These are phyloP conservation scores for Brachynemurus nebulosus DNA, from an alignment of 2,888 invertebrate genomes.

Conservation along the genomic window DNA sequence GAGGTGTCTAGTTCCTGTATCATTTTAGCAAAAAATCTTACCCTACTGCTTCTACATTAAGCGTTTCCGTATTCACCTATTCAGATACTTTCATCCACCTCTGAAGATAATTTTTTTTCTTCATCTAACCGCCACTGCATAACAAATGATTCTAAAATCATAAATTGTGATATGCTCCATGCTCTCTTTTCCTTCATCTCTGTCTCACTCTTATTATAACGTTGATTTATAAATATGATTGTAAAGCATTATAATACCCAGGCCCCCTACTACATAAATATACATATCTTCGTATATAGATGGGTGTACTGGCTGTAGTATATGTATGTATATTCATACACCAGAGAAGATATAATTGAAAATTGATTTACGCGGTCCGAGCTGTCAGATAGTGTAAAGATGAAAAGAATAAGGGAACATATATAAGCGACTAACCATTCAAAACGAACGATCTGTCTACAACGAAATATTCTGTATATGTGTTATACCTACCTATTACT, in stretches of 20 bases:
- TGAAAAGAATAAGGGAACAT: conserved; percentile 19
- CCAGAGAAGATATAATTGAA: conserved; percentile 32
- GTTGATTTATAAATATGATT: conserved; percentile 37
- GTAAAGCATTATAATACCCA: conserved; percentile 29
- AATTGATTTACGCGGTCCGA: conserved; percentile 35
- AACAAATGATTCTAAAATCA: conserved; percentile 17
- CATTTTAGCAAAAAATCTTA: no score
- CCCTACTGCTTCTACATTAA: no score
- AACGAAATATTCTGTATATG: no score
- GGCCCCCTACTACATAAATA: conserved; percentile 15
- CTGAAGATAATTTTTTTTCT: no score
- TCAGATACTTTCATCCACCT: no score
- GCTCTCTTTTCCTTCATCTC: conserved; percentile 21
- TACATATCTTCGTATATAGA: neutral
- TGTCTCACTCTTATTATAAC: no score
- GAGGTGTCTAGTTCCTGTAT: no score
- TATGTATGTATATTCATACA: conserved; percentile 20
- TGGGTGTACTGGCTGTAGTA: conserved; percentile 12
- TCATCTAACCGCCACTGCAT: conserved; percentile 7
- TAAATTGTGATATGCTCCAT: conserved; percentile 16
- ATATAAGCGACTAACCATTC: no score
- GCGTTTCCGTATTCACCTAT: no score
- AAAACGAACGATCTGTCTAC: no score
- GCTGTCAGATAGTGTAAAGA: conserved; percentile 29
- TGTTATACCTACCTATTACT: no score